Evolutionary conservation across 2,888 invertebrate species (phyloP), one percentile per base, ranked within the genome.

Genomic region (Chorisops tibialis): DNA sequence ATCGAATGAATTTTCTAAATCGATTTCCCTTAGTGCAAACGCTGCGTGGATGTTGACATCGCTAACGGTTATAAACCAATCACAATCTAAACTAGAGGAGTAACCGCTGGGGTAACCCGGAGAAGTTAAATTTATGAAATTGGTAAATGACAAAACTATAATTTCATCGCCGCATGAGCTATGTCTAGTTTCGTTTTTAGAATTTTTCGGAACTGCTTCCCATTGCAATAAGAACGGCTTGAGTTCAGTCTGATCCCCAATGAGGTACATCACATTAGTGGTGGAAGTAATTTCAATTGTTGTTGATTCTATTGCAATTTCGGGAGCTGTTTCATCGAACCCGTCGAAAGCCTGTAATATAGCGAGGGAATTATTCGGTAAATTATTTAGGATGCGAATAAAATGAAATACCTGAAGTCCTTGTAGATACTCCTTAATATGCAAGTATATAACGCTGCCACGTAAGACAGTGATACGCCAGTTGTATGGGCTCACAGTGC

Each of bases 41-140:
- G 71, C 74, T 18, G 92, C 74, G 70, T 90, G 88, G 52, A 81
- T 80, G 21, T 85, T 84, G 0, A 80, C 75, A 49, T 70, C 68
- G 0, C 76, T 72, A 0, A 89, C 78, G 63, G 82, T 81, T 60
- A 91, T 83, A 6, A 83, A 79, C 94, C 94, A 96, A 67, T 83
- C 81, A 72, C 94, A 94, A 52, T 84, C 76, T 24, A 89, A 72
- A 71, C 84, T 77, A 21, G 76, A 63, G 0, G 70, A 79, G 72
- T 94, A 94, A 1, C 83, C 82, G 43, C 79, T 37, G 0, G 92
- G 92, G 77, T 85, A 94, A 22, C 89, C 88, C 0, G 93, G 93
- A 1, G 93, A 91, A 1, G 71, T 75, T 4, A 93, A 70, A 3
- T 70, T 71, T 11, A 70, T 69, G 12, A 65, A 68, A 39, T 68